Evolutionary conservation across 2,888 invertebrate genomes (phyloP).

Genomic region (Sarcophaga rosellei): DNA sequence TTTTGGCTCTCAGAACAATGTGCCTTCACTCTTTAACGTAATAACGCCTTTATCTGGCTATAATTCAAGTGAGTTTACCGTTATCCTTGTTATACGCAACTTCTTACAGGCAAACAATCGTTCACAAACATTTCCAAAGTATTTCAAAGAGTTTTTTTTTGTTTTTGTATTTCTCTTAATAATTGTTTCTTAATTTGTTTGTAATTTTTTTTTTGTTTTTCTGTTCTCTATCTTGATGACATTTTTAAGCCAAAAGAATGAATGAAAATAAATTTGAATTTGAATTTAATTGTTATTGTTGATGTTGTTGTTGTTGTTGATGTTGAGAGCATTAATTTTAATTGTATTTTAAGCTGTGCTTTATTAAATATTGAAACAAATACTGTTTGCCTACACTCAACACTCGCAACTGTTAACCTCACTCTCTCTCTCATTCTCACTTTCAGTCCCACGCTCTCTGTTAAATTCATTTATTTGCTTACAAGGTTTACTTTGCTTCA

Average conservation of each 20-base stretch:
- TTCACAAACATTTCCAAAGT: too few relatives aligned
- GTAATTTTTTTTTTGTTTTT: not conserved
- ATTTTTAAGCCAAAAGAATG: too few relatives aligned
- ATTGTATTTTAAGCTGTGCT: slow-evolving; percentile 64
- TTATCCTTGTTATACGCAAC: too few relatives aligned
- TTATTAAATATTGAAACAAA: slow-evolving; percentile 19
- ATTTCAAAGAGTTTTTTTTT: not conserved
- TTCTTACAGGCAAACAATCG: too few relatives aligned
- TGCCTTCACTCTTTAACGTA: too few relatives aligned
- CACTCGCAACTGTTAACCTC: too few relatives aligned
- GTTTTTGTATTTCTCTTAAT: not conserved
- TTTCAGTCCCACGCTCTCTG: not conserved
- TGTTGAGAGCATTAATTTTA: slow-evolving; percentile 64
- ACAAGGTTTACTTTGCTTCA: slow-evolving; percentile 24
- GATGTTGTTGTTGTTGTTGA: too few relatives aligned
- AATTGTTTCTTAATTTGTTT: slow-evolving; percentile 3
- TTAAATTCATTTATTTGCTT: not conserved
- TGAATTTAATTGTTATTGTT: slow-evolving; percentile 9
- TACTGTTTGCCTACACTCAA: too few relatives aligned
- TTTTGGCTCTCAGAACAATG: too few relatives aligned
- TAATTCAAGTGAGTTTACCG: too few relatives aligned
- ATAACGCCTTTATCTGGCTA: too few relatives aligned
- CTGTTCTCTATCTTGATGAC: too few relatives aligned
- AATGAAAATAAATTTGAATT: slow-evolving; percentile 52
- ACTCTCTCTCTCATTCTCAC: not conserved